phyloP scores from a whole-genome alignment of 2,797 vertebrate species.

The Tympanoctomys barrerae region DNA sequence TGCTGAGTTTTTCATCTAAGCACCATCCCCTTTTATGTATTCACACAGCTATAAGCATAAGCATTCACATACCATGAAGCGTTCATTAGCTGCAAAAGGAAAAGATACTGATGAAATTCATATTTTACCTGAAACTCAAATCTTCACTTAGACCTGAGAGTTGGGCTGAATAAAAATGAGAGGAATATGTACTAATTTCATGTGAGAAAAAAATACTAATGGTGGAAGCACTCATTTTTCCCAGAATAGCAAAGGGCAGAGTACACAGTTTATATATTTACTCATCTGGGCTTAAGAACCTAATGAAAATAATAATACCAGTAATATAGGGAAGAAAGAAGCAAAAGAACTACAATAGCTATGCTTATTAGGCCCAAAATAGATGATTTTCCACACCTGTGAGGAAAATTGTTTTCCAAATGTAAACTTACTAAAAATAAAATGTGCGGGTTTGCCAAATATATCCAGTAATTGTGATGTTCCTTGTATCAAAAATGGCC shows the following conservation, averaged over 20 bases:
- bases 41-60: background rate
- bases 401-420: conserved; percentile 14
- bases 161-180: background rate
- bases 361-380: background rate
- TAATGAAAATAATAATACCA: background rate
- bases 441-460: background rate
- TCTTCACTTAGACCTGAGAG: background rate
- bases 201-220: background rate
- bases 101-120: conserved; percentile 7
- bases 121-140: background rate
- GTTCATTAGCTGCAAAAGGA: background rate
- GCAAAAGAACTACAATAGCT: background rate
- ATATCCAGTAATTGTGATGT: background rate
- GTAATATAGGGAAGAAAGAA: background rate
- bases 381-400: background rate
- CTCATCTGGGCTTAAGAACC: background rate
- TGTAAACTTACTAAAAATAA: background rate
- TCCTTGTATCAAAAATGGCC: background rate
- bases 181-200: background rate
- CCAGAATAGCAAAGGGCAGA: background rate
- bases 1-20: background rate
- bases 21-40: background rate
- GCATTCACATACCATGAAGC: background rate
- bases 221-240: background rate
- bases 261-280: background rate